Base-by-base conservation (phyloP, 2,113 vertebrate species). In the Petroica traversi region DNA sequence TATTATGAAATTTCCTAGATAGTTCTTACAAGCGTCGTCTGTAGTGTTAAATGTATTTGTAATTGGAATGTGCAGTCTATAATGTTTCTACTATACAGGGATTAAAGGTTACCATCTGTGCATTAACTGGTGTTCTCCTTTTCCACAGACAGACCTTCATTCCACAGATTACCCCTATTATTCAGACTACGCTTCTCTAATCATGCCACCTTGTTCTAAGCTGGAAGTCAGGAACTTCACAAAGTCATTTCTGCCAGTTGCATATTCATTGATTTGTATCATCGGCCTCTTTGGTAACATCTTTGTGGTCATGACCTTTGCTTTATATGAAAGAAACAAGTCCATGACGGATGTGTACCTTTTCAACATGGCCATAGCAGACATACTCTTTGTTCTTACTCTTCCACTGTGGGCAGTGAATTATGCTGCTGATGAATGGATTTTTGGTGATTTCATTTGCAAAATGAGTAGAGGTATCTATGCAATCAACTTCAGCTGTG, bases 311-410 rank as follows among this genome's bases (percentile, higher is more conserved):
- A 26, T 98, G 49, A 99, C 99, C 71, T 99, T 99, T 11, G 96
- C 98, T 49, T 97, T 98, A 18, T 99, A 99, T 31, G 99, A 99
- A 96, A 98, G 95, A 85, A 71, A 97, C 80, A 99, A 98, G 90
- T 99, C 99, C 40, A 99, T 99, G 98, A 99, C 99, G 0, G 99
- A 99, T 9, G 96, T 99, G 5, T 99, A 98, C 85, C 98, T 99
- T 80, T 88, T 99, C 49, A 99, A 99, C 68, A 98, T 99, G 96
- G 99, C 99, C 71, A 82, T 99, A 5, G 98, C 99, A 0, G 99
- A 99, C 96, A 97, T 99, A 51, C 93, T 99, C 2, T 99, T 99
- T 8, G 98, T 99, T 31, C 97, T 98, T 17, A 98, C 98, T 2
- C 98, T 99, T 33, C 99, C 99, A 0, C 97, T 99, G 79, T 98